A percentile compares a stretch with the other conserved stretches of the same genome.
These are phyloP conservation scores for Ptilodon capucinus DNA, from an alignment of 2,888 invertebrate genomes.

Conservation along the genomic window DNA sequence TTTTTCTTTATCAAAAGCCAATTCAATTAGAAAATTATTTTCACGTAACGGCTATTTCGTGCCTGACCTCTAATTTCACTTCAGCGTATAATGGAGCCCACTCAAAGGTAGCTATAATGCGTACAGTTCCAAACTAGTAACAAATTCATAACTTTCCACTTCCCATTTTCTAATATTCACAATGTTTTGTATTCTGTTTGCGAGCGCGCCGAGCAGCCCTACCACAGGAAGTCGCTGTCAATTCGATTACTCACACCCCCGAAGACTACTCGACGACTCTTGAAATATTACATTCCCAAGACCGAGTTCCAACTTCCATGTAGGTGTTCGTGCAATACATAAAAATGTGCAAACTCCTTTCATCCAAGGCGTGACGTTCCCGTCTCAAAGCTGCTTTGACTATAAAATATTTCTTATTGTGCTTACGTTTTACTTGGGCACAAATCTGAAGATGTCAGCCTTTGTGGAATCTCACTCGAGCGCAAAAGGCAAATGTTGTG, in stretches of 20 bases:
- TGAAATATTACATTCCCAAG: conserved; percentile 29
- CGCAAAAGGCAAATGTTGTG: conserved; percentile 32
- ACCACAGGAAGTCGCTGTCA: conserved; percentile 22
- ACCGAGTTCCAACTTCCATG: conserved; percentile 15
- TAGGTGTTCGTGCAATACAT: conserved; percentile 43
- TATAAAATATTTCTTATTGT: conserved; percentile 55
- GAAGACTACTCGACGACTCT: conserved; percentile 17
- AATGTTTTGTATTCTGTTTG: conserved; percentile 37
- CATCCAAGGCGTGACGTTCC: conserved; percentile 32
- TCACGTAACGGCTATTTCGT: conserved; percentile 4
- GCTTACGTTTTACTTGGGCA: conserved; percentile 38
- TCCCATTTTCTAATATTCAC: conserved; percentile 36
- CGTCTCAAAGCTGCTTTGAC: conserved; percentile 44
- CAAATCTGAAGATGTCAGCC: conserved; percentile 39
- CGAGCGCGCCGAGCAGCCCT: conserved; percentile 19
- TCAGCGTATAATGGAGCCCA: conserved; percentile 7
- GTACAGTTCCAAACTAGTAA: conserved; percentile 41
- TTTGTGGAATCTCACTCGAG: conserved; percentile 41
- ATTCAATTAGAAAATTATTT: conserved; percentile 15
- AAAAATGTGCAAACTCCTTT: conserved; percentile 43
- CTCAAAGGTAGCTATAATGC: conserved; percentile 7
- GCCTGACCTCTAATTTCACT: conserved; percentile 12
- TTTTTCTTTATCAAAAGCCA: conserved; percentile 8
- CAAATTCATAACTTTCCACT: conserved; percentile 44
- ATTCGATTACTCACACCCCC: conserved; percentile 26